A percentile compares a stretch with the other conserved stretches of the same genome.
Conservation (phyloP, 2,888 invertebrate genomes). For the Pachliopta kotzebuea region DNA sequence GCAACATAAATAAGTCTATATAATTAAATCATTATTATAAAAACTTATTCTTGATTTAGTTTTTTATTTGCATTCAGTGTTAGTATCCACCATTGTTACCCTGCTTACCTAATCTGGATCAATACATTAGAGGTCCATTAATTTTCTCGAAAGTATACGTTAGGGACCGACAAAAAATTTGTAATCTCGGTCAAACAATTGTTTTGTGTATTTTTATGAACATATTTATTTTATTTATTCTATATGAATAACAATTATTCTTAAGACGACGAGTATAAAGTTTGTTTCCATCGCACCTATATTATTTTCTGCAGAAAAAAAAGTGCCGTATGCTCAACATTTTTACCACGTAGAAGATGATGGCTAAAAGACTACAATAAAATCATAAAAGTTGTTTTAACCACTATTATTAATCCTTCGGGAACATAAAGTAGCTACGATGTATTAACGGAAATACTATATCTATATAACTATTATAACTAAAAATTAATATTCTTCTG, state of each 20-base stretch:
- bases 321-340: too few relatives aligned
- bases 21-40: not conserved
- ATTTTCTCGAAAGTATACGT: conserved; percentile 14
- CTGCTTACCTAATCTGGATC: conserved; percentile 16
- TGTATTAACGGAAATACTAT: too few relatives aligned
- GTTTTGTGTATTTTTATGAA: not conserved
- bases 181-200: conserved; percentile 5
- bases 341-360: too few relatives aligned
- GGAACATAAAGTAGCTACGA: not conserved
- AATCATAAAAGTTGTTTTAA: too few relatives aligned
- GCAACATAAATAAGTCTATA: too few relatives aligned
- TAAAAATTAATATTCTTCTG: not conserved
- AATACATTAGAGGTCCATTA: conserved; percentile 18
- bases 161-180: conserved; percentile 21
- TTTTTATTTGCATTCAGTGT: conserved; percentile 11
- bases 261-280: too few relatives aligned
- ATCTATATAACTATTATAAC: not conserved
- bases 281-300: too few relatives aligned
- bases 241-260: not conserved
- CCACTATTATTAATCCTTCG: not conserved
- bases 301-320: too few relatives aligned
- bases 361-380: too few relatives aligned
- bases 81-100: conserved; percentile 8
- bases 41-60: not conserved
- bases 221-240: not conserved